phyloP scores from a whole-genome alignment of 2,113 vertebrate genomes.

The Mellivora capensis region DNA sequence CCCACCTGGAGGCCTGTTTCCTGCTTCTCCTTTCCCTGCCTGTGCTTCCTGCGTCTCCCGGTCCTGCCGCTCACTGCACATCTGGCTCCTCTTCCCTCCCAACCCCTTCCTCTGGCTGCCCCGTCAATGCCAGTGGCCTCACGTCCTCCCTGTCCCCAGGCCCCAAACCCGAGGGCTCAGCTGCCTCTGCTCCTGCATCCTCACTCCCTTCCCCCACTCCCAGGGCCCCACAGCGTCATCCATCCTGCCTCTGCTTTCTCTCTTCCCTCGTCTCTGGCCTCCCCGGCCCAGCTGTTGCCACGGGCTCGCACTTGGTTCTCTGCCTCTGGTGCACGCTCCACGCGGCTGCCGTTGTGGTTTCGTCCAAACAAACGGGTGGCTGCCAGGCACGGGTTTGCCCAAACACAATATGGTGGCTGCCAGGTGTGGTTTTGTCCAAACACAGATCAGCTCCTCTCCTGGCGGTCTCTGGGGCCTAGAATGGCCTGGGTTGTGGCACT shows the following conservation, averaged over 20 bases:
- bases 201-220: accelerated
- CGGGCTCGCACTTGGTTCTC: neutral
- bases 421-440: neutral
- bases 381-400: neutral
- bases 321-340: neutral
- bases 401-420: neutral
- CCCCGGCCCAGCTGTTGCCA: neutral
- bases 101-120: neutral
- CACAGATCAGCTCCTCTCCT: neutral
- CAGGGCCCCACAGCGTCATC: accelerated
- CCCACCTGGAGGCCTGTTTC: neutral
- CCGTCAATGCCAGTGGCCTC: neutral
- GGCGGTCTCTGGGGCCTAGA: neutral
- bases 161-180: neutral
- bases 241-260: neutral
- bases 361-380: too few species aligned
- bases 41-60: neutral
- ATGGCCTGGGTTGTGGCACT: accelerated
- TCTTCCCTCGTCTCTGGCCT: accelerated
- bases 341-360: accelerated
- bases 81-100: neutral
- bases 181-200: neutral
- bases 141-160: neutral
- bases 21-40: neutral
- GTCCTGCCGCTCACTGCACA: neutral